Conservation (phyloP, 2,113 vertebrate species). For the Tenebrosternarchus preto region DNA sequence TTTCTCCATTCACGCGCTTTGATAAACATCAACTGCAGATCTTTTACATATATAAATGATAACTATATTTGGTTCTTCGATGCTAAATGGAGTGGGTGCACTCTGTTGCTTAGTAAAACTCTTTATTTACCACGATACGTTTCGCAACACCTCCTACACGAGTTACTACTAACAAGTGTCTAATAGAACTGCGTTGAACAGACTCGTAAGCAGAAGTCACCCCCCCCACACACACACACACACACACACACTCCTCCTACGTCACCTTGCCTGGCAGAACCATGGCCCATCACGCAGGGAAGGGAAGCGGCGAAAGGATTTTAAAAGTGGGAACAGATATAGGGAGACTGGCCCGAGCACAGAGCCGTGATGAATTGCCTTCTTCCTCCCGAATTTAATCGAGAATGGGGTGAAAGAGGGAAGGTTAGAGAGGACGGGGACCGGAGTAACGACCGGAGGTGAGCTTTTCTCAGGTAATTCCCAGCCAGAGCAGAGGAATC, state of each 20-base stretch:
- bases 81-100: not conserved
- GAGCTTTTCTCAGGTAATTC: conserved; percentile 33
- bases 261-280: not conserved
- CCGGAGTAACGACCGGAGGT: not conserved
- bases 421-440: conserved; percentile 23
- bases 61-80: not conserved
- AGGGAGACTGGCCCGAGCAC: not conserved
- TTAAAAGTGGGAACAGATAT: not conserved
- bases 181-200: not conserved
- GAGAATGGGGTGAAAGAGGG: not conserved
- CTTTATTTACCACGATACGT: conserved; percentile 8
- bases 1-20: not conserved
- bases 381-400: conserved; percentile 15
- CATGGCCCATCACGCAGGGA: not conserved
- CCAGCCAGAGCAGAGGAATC: conserved; percentile 25
- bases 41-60: not conserved
- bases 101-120: not conserved
- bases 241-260: no score
- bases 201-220: not conserved
- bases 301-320: not conserved
- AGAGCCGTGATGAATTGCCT: conserved; percentile 18
- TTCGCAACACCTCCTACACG: conserved; percentile 3
- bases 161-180: not conserved
- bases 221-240: no score
- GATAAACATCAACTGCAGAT: not conserved